These are phyloP conservation scores for Hemitrygon akajei DNA, from an alignment of 2,797 vertebrate species.

Conservation along the genomic window DNA sequence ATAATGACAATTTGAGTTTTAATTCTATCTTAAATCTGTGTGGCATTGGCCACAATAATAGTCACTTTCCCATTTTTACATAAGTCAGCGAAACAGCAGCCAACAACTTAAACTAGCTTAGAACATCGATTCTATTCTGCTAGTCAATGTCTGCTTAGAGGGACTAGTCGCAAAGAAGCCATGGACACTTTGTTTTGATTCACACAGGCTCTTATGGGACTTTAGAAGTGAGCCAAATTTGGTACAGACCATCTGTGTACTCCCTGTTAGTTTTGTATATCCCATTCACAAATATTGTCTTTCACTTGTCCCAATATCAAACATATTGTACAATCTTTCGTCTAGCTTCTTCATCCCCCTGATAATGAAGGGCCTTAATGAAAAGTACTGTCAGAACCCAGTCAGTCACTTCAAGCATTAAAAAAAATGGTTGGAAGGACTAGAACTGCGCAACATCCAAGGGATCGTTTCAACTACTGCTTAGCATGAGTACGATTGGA, in stretches of 20 bases:
- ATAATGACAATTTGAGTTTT: background rate
- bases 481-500: background rate
- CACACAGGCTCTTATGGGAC: too few species aligned
- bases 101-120: background rate
- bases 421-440: background rate
- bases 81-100: background rate
- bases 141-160: background rate
- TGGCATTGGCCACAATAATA: background rate
- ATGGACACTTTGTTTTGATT: too few species aligned
- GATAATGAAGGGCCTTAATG: background rate
- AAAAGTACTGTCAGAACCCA: background rate
- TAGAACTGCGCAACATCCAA: background rate
- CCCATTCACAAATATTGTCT: background rate
- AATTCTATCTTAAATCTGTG: background rate
- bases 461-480: background rate
- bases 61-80: background rate
- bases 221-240: background rate
- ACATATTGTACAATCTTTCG: background rate
- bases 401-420: background rate
- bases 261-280: background rate
- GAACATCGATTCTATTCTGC: background rate
- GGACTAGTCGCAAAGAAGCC: too few species aligned
- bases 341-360: background rate
- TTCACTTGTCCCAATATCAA: background rate
- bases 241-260: too few species aligned